phyloP scores from a whole-genome alignment of 2,888 invertebrate genomes.

The Meandrusa payeni region DNA sequence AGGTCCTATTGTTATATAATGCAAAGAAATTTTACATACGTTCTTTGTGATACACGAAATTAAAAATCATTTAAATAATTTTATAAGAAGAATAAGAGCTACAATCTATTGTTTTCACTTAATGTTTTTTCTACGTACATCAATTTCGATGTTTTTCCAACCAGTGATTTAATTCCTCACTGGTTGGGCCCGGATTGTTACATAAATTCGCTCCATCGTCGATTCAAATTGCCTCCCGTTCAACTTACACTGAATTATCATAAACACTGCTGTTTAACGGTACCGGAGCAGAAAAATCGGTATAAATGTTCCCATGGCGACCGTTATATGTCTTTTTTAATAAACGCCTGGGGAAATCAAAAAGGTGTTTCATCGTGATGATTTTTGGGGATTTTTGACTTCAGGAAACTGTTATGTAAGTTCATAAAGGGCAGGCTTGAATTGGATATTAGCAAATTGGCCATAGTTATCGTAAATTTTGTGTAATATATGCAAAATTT shows the following conservation, averaged over 20 bases:
- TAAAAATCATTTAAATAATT: no score
- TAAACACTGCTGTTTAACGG: conserved; percentile 43
- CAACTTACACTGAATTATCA: conserved; percentile 33
- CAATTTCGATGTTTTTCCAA: conserved; percentile 9
- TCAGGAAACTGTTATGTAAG: no score
- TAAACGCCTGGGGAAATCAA: conserved; percentile 2
- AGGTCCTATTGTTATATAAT: no score
- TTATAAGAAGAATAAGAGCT: no score
- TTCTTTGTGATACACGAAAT: no score
- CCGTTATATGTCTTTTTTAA: conserved; percentile 30
- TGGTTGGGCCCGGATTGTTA: conserved; percentile 3
- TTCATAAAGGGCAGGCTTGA: no score
- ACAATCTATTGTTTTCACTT: no score
- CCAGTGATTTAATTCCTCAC: conserved; percentile 7
- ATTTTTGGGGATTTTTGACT: not conserved
- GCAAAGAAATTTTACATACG: no score
- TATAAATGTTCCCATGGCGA: conserved; percentile 45
- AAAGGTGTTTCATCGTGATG: not conserved
- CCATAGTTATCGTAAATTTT: no score
- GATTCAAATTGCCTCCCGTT: conserved; percentile 23
- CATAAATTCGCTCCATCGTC: conserved; percentile 19
- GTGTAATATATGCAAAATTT: no score
- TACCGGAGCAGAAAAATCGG: conserved; percentile 40
- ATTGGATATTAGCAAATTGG: no score
- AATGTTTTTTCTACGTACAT: no score